A percentile compares a stretch with the other conserved stretches of the same genome.
Evolutionary conservation across 2,113 vertebrate species (phyloP).

Genomic region (Hirundichthys speculiger): DNA sequence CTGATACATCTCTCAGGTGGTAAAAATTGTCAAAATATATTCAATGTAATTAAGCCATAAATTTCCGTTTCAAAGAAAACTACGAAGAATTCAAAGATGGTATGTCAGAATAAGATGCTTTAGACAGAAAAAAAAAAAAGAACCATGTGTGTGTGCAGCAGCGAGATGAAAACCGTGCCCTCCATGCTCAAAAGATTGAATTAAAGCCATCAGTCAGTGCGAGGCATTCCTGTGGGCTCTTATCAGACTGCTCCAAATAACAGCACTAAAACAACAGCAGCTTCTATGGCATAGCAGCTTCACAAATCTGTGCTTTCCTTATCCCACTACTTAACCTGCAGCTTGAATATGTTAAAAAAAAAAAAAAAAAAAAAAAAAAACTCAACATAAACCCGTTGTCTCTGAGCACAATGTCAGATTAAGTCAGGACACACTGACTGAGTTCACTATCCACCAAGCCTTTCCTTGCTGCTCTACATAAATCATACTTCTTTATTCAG

Average conservation of each 20-base stretch:
- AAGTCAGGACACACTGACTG: too few species aligned
- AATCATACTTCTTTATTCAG: too few species aligned
- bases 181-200: constrained; percentile 40
- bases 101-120: neutral
- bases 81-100: too few species aligned
- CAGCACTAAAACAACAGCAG: constrained; percentile 44
- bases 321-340: constrained; percentile 52
- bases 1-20: too few species aligned
- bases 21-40: too few species aligned
- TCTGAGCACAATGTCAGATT: too few species aligned
- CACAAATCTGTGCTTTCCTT: constrained; percentile 35
- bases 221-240: constrained; percentile 64
- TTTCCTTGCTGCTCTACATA: too few species aligned
- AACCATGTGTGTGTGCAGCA: neutral
- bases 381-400: too few species aligned
- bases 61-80: neutral
- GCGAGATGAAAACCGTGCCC: constrained; percentile 31
- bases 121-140: neutral
- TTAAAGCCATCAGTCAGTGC: constrained; percentile 65
- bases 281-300: constrained; percentile 20
- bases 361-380: too few species aligned
- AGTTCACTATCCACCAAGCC: too few species aligned
- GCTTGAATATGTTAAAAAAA: neutral
- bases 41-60: too few species aligned
- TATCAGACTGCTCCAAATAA: constrained; percentile 66